Conservation (phyloP, 2,113 vertebrate genomes). For the Lagenorhynchus albirostris region DNA sequence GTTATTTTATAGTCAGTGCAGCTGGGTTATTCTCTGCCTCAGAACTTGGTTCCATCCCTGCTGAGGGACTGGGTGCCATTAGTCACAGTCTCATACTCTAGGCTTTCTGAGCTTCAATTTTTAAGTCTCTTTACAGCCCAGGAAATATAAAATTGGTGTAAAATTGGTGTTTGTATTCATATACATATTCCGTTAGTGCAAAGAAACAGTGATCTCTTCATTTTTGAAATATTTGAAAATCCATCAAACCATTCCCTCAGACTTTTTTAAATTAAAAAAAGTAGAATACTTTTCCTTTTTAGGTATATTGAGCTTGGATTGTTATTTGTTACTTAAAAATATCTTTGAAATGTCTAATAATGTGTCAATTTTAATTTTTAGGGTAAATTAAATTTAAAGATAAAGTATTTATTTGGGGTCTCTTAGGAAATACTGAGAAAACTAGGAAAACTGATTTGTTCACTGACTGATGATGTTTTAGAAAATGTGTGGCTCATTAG, state of each 20-base stretch:
- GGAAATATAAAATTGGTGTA: not conserved
- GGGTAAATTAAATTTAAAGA: slow-evolving; percentile 18
- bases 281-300: slow-evolving; percentile 39
- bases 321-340: slow-evolving; percentile 17
- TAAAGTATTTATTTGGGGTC: slow-evolving; percentile 4
- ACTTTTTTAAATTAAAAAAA: not conserved
- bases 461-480: not conserved
- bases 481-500: not conserved
- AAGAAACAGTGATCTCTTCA: not conserved
- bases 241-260: not conserved
- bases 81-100: not conserved
- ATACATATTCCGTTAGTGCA: not conserved
- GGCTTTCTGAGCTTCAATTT: slow-evolving; percentile 13
- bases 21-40: not conserved
- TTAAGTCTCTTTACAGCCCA: not conserved
- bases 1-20: not conserved
- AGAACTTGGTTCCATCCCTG: not conserved
- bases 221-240: slow-evolving; percentile 34
- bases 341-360: not conserved
- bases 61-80: not conserved
- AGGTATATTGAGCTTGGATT: not conserved
- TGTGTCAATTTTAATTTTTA: slow-evolving; percentile 28
- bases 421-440: not conserved
- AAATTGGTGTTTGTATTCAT: not conserved
- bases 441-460: not conserved